These are phyloP conservation scores for Cryptosula pallasiana DNA, from an alignment of 2,888 invertebrate species.

Conservation along the genomic window DNA sequence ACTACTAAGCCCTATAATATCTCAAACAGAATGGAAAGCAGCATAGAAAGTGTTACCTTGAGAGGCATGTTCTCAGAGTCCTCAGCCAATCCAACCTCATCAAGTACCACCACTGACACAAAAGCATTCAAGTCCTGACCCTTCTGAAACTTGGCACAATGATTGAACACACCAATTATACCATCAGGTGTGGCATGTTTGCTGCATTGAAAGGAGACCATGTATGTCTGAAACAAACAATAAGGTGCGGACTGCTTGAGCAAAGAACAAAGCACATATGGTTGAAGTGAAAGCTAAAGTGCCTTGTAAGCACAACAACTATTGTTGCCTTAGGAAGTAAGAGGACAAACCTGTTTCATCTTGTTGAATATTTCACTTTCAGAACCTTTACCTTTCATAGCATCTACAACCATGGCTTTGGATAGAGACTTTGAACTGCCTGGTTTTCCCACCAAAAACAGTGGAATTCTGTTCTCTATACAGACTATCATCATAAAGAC, in stretches of 20 bases:
- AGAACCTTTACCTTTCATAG: conserved; percentile 29
- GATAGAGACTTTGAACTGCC: conserved; percentile 32
- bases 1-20: too few species aligned
- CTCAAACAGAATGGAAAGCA: too few species aligned
- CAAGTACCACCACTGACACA: conserved; percentile 29
- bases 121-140: conserved; percentile 21
- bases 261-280: too few species aligned
- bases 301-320: too few species aligned
- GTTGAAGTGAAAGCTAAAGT: too few species aligned
- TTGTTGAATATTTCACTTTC: conserved; percentile 26
- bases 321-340: too few species aligned
- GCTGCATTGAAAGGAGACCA: conserved; percentile 29
- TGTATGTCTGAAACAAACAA: conserved; percentile 23
- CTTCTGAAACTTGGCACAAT: conserved; percentile 27
- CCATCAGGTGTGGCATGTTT: conserved; percentile 28
- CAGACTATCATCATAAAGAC: conserved; percentile 32
- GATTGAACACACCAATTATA: conserved; percentile 26
- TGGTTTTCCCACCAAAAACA: conserved; percentile 32
- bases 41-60: conserved; percentile 28
- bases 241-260: too few species aligned
- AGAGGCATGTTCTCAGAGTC: conserved; percentile 30
- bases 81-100: conserved; percentile 31
- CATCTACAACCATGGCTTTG: conserved; percentile 30
- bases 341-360: conserved; percentile 25
- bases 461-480: conserved; percentile 31